phyloP scores from a whole-genome alignment of 1,140 invertebrate species.

The Drosophila repletoides region DNA sequence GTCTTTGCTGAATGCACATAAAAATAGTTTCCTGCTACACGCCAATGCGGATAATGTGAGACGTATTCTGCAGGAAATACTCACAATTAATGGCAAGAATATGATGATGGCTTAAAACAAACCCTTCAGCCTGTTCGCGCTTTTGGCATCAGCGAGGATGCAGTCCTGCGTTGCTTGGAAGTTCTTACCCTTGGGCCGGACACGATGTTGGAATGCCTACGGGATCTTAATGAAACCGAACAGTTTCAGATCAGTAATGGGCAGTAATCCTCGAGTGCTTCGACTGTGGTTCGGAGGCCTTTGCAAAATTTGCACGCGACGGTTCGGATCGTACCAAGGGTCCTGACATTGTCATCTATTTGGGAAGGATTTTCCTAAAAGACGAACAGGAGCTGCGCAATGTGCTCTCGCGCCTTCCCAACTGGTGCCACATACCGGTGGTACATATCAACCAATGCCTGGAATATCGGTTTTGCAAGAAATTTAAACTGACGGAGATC shows the following conservation, averaged over 20 bases:
- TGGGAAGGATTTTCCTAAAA: constrained; percentile 63
- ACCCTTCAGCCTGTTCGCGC: constrained; percentile 83
- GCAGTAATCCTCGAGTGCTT: constrained; percentile 84
- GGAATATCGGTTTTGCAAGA: constrained; percentile 81
- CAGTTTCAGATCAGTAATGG: constrained; percentile 84
- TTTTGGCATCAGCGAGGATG: constrained; percentile 83
- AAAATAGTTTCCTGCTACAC: constrained; percentile 84
- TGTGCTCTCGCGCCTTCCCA: constrained; percentile 83
- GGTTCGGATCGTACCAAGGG: constrained; percentile 84
- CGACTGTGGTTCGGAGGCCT: constrained; percentile 83
- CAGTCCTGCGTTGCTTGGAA: constrained; percentile 83
- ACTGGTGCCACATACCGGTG: constrained; percentile 84
- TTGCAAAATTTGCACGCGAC: constrained; percentile 84
- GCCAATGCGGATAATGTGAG: constrained; percentile 83
- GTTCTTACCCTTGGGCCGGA: constrained; percentile 83
- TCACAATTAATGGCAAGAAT: constrained; percentile 82
- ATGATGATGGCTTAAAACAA: constrained; percentile 83
- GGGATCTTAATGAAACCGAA: constrained; percentile 83
- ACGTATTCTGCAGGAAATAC: constrained; percentile 83
- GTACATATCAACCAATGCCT: constrained; percentile 83
- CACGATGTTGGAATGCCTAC: constrained; percentile 83
- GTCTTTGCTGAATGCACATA: constrained; percentile 83
- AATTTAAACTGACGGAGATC: constrained; percentile 83
- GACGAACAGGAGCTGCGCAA: constrained; percentile 69
- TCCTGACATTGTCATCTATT: constrained; percentile 83